Evolutionary conservation across 2,888 invertebrate species (phyloP), one percentile per base, ranked within the genome.

Genomic region (Griposia aprilina): DNA sequence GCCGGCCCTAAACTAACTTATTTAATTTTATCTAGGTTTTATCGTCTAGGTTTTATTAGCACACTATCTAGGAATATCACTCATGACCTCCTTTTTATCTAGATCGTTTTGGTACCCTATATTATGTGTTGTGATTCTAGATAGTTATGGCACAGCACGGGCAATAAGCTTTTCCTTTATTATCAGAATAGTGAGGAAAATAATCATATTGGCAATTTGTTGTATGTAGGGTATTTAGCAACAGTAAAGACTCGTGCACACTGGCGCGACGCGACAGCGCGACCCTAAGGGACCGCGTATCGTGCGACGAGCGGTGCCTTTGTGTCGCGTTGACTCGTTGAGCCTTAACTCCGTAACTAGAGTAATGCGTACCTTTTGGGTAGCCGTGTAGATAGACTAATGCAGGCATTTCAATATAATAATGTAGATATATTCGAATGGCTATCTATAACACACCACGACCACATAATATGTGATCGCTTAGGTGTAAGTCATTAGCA

Each of bases 1-100:
- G 68, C 36, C 45, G 23, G 69, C 59, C 52, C 66, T 77, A 88
- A 68, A 67, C 88, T 81, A 80, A 72, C 71, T 76, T 73, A 80
- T 69, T 55, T 57, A 5, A 74, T 78, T 85, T 74, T 71, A 85
- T 69, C 41, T 60, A 68, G 20, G 30, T 66, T 71, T 63, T 69
- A 72, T 66, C 30, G 20, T 0, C 36, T 45, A 72, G 50, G 23
- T 20, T 65, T 76, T 74, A 76, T 59, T 68, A 57, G 50, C 57
- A 30, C 57, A 41, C 55, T 72, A 70, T 55, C 26, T 60, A 57
- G 48, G 13, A 41, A 30, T 20, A 73, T 30, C 6, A 26, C 26
- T n/a, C 3, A 5, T 74, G 62, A 26, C 65, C 63, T 59, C 57
- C 10, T 65, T 63, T 68, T 65, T 66, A 73, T 48, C 30, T 41